These are phyloP conservation scores for Clistopyga incitator DNA, from an alignment of 2,888 invertebrate genomes.

Conservation along the genomic window DNA sequence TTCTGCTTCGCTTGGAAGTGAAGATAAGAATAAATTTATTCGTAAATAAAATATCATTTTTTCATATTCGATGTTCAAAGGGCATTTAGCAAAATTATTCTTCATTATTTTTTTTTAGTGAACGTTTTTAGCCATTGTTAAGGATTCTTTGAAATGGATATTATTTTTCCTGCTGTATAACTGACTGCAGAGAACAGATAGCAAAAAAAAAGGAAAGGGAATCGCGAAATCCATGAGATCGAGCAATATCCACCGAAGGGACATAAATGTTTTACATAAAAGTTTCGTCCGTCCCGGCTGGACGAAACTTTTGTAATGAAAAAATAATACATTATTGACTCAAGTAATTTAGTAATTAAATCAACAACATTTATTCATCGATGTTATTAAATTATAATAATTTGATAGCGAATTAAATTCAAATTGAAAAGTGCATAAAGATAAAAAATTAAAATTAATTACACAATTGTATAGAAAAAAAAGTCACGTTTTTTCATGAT, in stretches of 20 bases:
- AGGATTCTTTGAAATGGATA: not conserved
- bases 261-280: slow-evolving; percentile 84
- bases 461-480: too few species aligned
- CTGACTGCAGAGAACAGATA: not conserved
- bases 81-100: not conserved
- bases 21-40: too few species aligned
- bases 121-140: not conserved
- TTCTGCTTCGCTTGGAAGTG: too few species aligned
- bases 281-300: slow-evolving; percentile 83
- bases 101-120: slow-evolving; percentile 1
- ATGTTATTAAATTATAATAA: too few species aligned
- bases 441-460: too few species aligned
- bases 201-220: slow-evolving; percentile 49
- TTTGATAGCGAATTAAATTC: too few species aligned
- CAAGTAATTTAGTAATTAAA: too few species aligned
- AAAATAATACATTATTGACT: not conserved
- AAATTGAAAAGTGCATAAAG: too few species aligned
- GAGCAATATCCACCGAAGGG: slow-evolving; percentile 79
- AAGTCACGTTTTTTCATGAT: too few species aligned
- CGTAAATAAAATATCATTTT: not conserved
- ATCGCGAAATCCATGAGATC: slow-evolving; percentile 63
- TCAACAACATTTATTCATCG: too few species aligned
- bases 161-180: slow-evolving; percentile 15
- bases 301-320: too few species aligned
- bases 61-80: not conserved